Conservation (phyloP, 2,888 invertebrate genomes). For the Dioctria linearis region DNA sequence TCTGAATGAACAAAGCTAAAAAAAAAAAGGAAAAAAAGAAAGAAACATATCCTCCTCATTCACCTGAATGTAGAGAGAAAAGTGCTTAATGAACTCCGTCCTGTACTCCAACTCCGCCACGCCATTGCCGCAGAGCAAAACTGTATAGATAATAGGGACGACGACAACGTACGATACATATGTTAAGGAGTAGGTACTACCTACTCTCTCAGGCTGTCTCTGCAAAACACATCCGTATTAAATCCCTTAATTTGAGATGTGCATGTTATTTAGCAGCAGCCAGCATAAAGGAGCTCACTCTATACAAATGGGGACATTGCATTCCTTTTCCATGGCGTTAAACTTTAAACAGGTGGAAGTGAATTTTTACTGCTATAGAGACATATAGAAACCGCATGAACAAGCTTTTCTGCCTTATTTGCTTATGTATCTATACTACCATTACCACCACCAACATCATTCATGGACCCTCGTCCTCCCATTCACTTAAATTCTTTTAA, state of each 20-base stretch:
- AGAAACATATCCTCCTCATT: not conserved
- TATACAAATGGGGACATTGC: not conserved
- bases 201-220: not conserved
- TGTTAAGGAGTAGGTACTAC: not conserved
- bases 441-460: no score
- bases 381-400: not conserved
- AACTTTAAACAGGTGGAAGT: not conserved
- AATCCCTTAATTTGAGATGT: slow-evolving; percentile 3
- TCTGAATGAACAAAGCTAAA: not conserved
- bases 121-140: no score
- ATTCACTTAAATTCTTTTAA: not conserved
- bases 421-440: not conserved
- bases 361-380: not conserved
- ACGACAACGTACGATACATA: not conserved
- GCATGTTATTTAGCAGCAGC: not conserved
- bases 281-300: not conserved
- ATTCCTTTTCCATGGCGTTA: not conserved
- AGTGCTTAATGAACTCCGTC: slow-evolving; percentile 9
- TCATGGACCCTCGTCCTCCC: not conserved
- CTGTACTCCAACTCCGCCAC: no score
- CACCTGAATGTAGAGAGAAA: not conserved
- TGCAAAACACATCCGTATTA: not conserved
- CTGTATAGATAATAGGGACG: not conserved
- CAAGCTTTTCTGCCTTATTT: not conserved
- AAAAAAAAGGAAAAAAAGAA: not conserved